These are phyloP conservation scores for Aporophyla lueneburgensis DNA, from an alignment of 2,888 invertebrate genomes.

Conservation along the genomic window DNA sequence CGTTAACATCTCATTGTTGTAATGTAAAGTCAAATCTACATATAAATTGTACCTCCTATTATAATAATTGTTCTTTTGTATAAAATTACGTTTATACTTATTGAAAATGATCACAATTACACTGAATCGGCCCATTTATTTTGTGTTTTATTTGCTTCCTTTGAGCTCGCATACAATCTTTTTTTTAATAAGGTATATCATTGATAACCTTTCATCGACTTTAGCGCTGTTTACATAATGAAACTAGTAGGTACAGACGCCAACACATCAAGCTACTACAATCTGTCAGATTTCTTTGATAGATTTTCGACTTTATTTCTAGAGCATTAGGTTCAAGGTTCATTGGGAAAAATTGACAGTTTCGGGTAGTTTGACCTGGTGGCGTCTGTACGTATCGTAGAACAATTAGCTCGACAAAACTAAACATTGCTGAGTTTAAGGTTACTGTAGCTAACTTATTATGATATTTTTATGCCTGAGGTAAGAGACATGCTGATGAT, in stretches of 20 bases:
- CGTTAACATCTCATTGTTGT: slow-evolving; percentile 73
- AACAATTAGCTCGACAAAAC: background rate
- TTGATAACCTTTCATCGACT: slow-evolving; percentile 30
- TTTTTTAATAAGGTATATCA: background rate
- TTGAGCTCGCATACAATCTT: slow-evolving; percentile 48
- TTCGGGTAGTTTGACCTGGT: too few relatives aligned
- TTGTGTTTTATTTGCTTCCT: slow-evolving; percentile 82
- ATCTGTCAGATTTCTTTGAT: too few relatives aligned
- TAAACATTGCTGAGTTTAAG: background rate
- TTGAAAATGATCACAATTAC: slow-evolving; percentile 81
- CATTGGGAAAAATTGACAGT: too few relatives aligned
- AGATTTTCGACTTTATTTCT: too few relatives aligned
- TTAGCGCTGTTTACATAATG: slow-evolving; percentile 1
- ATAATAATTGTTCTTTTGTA: slow-evolving; percentile 73
- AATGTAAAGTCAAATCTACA: slow-evolving; percentile 70
- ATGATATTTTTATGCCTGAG: background rate
- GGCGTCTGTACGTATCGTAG: background rate
- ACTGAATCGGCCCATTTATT: slow-evolving; percentile 81
- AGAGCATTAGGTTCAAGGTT: too few relatives aligned
- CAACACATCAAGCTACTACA: too few relatives aligned
- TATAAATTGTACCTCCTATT: slow-evolving; percentile 64
- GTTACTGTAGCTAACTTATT: background rate
- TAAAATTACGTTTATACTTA: slow-evolving; percentile 72
- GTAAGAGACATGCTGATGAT: background rate
- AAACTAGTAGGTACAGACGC: too few relatives aligned